phyloP scores from a whole-genome alignment of 2,888 invertebrate species.

The Dione juno region DNA sequence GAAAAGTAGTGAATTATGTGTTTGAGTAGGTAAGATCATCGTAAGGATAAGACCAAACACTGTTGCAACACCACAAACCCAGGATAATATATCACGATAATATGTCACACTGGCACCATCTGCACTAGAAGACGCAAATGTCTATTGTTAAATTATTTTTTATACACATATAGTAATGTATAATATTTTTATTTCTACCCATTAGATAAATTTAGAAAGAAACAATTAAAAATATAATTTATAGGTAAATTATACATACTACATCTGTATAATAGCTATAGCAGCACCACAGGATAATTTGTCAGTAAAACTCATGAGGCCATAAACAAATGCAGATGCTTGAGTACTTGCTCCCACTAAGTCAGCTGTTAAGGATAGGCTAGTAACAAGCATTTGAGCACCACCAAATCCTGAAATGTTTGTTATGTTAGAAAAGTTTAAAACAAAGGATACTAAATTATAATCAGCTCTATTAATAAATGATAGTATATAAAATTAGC shows the following conservation, averaged over 20 bases:
- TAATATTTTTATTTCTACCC: no score
- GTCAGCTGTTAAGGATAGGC: slow-evolving; percentile 93
- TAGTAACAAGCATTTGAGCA: slow-evolving; percentile 93
- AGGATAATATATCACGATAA: slow-evolving; percentile 67
- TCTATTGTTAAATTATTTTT: background rate
- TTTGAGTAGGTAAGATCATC: slow-evolving; percentile 61
- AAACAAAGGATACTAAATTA: background rate
- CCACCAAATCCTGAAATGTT: slow-evolving; percentile 87
- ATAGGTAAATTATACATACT: slow-evolving; percentile 77
- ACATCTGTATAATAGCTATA: slow-evolving; percentile 90
- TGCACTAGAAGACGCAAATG: slow-evolving; percentile 56
- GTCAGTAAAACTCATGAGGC: slow-evolving; percentile 96
- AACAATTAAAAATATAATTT: background rate
- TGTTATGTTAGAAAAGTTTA: background rate
- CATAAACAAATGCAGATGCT: slow-evolving; percentile 95
- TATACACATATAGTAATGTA: no score
- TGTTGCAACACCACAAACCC: slow-evolving; percentile 70
- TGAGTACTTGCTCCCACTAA: slow-evolving; percentile 92
- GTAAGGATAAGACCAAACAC: slow-evolving; percentile 64
- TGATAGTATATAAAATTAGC: background rate
- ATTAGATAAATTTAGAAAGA: no score
- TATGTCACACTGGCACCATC: slow-evolving; percentile 61
- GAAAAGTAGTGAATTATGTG: slow-evolving; percentile 48
- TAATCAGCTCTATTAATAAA: no score
- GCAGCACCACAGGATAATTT: slow-evolving; percentile 94